Percentiles rank a stretch among this genome's conserved stretches.
Evolutionary conservation across 2,888 invertebrate species (phyloP).

Genomic region (Carterocephalus palaemon): DNA sequence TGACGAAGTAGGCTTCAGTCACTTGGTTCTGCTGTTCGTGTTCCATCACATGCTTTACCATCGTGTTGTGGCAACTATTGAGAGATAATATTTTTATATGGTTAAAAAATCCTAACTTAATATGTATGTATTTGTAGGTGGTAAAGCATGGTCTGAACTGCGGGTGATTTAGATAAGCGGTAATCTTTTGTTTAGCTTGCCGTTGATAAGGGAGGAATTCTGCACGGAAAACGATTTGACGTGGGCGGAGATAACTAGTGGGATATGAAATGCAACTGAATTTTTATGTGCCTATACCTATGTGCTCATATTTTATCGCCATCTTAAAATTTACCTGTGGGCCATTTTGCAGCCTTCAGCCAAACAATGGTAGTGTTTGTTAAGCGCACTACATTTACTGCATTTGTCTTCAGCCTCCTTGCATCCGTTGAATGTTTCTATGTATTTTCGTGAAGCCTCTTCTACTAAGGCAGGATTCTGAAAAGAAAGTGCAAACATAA

Average conservation of each 20-base stretch:
- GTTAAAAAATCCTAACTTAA: too few relatives aligned
- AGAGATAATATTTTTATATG: neutral
- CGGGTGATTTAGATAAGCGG: too few relatives aligned
- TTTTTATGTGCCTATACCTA: too few relatives aligned
- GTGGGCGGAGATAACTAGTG: too few relatives aligned
- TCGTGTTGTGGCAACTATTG: constrained; percentile 81
- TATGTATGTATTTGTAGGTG: too few relatives aligned
- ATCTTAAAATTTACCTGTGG: constrained; percentile 74
- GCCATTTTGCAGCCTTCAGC: constrained; percentile 87
- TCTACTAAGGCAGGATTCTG: constrained; percentile 79
- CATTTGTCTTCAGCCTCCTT: constrained; percentile 78
- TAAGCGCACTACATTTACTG: constrained; percentile 79
- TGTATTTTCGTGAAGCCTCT: constrained; percentile 74
- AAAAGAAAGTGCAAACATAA: constrained; percentile 25
- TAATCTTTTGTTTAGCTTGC: too few relatives aligned
- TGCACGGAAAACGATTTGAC: too few relatives aligned
- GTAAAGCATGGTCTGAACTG: too few relatives aligned
- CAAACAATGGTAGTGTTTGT: constrained; percentile 93
- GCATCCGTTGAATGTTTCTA: constrained; percentile 70
- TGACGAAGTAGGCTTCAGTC: constrained; percentile 87
- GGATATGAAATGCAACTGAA: too few relatives aligned
- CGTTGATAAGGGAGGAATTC: too few relatives aligned
- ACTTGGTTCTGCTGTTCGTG: constrained; percentile 94
- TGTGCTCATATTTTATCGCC: neutral
- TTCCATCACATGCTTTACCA: constrained; percentile 91